phyloP scores from a whole-genome alignment of 2,888 invertebrate genomes.

The Taenaris catops region DNA sequence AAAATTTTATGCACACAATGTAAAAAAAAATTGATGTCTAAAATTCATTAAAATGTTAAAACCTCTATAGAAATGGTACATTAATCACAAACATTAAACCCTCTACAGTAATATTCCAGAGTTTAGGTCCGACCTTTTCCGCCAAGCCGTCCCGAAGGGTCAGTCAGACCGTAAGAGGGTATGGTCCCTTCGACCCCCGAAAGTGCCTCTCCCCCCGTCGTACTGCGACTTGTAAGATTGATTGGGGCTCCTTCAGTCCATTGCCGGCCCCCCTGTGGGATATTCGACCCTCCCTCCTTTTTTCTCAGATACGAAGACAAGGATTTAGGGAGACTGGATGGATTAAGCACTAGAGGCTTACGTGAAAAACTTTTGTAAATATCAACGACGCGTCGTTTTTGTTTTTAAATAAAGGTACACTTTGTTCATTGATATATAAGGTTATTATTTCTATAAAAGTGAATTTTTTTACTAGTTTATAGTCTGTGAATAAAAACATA shows the following conservation, averaged over 20 bases:
- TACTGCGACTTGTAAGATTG: constrained; percentile 79
- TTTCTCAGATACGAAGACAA: constrained; percentile 57
- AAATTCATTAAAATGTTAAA: constrained; percentile 9
- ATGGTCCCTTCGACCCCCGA: constrained; percentile 68
- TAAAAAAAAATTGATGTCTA: constrained; percentile 2
- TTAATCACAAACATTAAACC: constrained; percentile 33
- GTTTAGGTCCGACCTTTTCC: constrained; percentile 64
- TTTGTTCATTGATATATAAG: too few relatives aligned
- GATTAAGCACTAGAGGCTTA: constrained; percentile 21
- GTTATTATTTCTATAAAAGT: too few relatives aligned
- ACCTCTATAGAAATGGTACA: constrained; percentile 25
- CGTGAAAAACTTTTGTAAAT: constrained; percentile 4
- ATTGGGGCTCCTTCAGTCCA: constrained; percentile 81
- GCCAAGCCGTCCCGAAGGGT: constrained; percentile 58
- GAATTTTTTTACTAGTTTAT: too few relatives aligned
- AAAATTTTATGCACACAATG: too few relatives aligned
- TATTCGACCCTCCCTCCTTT: constrained; percentile 72
- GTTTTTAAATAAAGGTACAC: too few relatives aligned
- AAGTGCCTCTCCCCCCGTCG: constrained; percentile 43
- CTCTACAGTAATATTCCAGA: constrained; percentile 35
- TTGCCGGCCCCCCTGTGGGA: constrained; percentile 70
- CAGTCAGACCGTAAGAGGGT: constrained; percentile 73
- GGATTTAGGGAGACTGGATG: constrained; percentile 54
- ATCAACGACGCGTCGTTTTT: not conserved
- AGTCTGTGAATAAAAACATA: too few relatives aligned